Conservation (phyloP, 2,113 vertebrate genomes). For the Caranx ignobilis region DNA sequence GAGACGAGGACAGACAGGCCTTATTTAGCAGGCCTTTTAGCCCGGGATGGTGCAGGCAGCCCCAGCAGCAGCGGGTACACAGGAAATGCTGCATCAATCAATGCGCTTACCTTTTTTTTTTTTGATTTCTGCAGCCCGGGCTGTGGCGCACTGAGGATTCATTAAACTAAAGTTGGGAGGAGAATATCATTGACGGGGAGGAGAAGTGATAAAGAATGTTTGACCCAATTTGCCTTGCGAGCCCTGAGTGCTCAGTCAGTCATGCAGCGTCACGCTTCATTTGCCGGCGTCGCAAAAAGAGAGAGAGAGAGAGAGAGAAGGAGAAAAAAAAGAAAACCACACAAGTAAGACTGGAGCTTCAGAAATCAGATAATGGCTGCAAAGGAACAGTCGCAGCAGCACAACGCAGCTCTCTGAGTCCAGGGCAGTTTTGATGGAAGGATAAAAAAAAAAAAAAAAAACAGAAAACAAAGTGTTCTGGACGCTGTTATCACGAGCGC, state of each 20-base stretch:
- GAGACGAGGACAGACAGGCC: conserved; percentile 62
- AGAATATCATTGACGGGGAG: conserved; percentile 49
- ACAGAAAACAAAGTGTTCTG: conserved; percentile 2
- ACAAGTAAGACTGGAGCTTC: conserved; percentile 14
- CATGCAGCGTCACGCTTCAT: conserved; percentile 43
- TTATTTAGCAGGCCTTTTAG: conserved; percentile 71
- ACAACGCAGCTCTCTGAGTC: conserved; percentile 15
- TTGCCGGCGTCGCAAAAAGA: conserved; percentile 2
- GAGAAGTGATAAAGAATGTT: conserved; percentile 49
- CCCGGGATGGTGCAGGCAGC: conserved; percentile 33
- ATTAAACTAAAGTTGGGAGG: conserved; percentile 61
- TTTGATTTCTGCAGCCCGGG: conserved; percentile 68
- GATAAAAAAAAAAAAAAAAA: conserved; percentile 49
- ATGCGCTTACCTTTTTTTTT: conserved; percentile 65
- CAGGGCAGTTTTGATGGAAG: conserved; percentile 39
- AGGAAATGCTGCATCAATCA: conserved; percentile 63
- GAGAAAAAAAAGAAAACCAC: background rate
- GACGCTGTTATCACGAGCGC: conserved; percentile 19
- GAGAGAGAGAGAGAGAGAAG: no score
- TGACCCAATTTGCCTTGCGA: conserved; percentile 61
- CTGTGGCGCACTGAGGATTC: conserved; percentile 46
- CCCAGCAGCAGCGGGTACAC: conserved; percentile 19
- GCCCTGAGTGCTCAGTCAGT: conserved; percentile 54
- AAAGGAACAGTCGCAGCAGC: conserved; percentile 9
- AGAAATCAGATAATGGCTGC: conserved; percentile 54